Evolutionary conservation across 2,797 vertebrate species (phyloP).

Genomic region (Dallia pectoralis): DNA sequence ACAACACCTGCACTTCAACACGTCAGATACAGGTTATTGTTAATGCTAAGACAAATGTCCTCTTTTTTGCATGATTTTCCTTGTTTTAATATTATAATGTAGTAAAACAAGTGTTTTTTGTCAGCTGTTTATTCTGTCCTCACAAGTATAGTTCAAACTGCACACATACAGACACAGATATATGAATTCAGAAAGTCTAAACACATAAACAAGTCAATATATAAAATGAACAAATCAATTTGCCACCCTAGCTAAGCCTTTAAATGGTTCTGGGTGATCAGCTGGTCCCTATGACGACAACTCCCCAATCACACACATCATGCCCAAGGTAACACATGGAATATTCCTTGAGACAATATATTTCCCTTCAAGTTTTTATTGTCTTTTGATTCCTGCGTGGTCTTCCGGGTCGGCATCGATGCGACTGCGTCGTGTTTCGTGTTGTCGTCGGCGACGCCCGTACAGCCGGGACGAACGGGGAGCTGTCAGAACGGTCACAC

Average conservation of each 20-base stretch:
- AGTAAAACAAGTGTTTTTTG: no score
- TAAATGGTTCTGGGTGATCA: background rate
- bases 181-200: background rate
- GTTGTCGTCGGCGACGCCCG: conserved; percentile 33
- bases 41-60: no score
- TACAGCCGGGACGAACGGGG: conserved; percentile 58
- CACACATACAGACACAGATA: background rate
- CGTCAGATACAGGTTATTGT: no score
- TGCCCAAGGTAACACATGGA: background rate
- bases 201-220: background rate
- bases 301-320: background rate
- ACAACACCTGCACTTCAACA: no score
- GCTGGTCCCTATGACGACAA: background rate
- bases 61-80: no score
- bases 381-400: background rate
- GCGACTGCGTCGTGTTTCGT: background rate
- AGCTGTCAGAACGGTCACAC: conserved; percentile 64
- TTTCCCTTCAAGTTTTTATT: background rate
- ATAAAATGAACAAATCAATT: no score
- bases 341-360: background rate
- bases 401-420: background rate
- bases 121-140: no score
- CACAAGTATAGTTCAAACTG: background rate
- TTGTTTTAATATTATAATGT: no score
- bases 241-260: no score